Evolutionary conservation across 2,113 vertebrate genomes (phyloP).

Genomic region (Corydoras sp.): DNA sequence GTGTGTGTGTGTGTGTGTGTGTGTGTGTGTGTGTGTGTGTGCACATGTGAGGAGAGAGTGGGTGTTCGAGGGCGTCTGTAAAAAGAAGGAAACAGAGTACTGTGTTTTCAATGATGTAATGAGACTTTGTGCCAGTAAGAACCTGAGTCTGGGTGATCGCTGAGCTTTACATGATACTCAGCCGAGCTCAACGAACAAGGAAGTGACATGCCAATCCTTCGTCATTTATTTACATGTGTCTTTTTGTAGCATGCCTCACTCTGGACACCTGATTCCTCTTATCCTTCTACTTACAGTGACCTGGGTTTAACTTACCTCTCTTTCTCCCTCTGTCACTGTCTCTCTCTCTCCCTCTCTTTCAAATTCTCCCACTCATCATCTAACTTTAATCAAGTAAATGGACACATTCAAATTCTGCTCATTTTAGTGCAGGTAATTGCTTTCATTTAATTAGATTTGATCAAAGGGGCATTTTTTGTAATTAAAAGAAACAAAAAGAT

Average conservation of each 20-base stretch:
- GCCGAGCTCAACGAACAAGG: constrained; percentile 58
- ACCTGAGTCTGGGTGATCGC: constrained; percentile 50
- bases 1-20: constrained; percentile 7
- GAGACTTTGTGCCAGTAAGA: constrained; percentile 52
- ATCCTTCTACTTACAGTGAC: constrained; percentile 62
- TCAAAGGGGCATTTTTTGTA: constrained; percentile 60
- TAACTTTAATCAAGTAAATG: constrained; percentile 76
- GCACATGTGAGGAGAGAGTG: no score
- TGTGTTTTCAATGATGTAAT: constrained; percentile 60
- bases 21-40: constrained; percentile 9
- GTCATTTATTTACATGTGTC: constrained; percentile 70
- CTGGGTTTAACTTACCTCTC: constrained; percentile 59
- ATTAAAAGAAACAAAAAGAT: constrained; percentile 54
- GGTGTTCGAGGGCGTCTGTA: no score
- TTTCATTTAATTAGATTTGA: constrained; percentile 67
- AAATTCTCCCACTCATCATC: constrained; percentile 62
- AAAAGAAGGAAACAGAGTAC: constrained; percentile 4
- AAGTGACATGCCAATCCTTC: constrained; percentile 60
- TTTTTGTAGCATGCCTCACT: constrained; percentile 45
- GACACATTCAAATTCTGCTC: constrained; percentile 69
- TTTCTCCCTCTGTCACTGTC: constrained; percentile 53
- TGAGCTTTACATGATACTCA: constrained; percentile 67
- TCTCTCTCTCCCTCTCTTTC: constrained; percentile 48
- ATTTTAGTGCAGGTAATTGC: constrained; percentile 70
- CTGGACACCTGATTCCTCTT: constrained; percentile 60